Conservation (phyloP, 2,888 invertebrate species). For the Stramonita haemastoma region DNA sequence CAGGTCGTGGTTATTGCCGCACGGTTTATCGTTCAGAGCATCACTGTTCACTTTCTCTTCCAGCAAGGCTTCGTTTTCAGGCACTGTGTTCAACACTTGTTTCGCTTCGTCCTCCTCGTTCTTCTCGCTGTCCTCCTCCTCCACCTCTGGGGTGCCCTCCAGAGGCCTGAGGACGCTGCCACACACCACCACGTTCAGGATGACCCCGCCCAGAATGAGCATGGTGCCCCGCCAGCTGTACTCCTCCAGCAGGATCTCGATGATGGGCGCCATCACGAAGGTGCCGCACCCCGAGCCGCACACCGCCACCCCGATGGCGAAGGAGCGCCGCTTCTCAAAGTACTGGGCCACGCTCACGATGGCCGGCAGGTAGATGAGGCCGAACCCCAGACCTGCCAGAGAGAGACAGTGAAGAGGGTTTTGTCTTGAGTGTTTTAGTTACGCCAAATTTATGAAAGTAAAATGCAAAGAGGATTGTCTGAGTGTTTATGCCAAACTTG, state of each 20-base stretch:
- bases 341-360: slow-evolving; percentile 98
- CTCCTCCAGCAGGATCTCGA: slow-evolving; percentile 81
- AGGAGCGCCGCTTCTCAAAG: slow-evolving; percentile 94
- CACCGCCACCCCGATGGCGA: slow-evolving; percentile 97
- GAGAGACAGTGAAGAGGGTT: too few relatives aligned
- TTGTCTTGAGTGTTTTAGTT: too few relatives aligned
- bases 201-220: slow-evolving; percentile 88
- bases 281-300: slow-evolving; percentile 98
- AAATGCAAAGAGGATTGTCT: too few relatives aligned
- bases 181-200: slow-evolving; percentile 91
- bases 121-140: slow-evolving; percentile 11
- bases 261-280: slow-evolving; percentile 87
- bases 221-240: slow-evolving; percentile 94
- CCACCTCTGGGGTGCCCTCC: slow-evolving; percentile 74
- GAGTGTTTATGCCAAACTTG: too few relatives aligned
- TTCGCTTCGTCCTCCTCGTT: slow-evolving; percentile 24
- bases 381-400: slow-evolving; percentile 92
- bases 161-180: slow-evolving; percentile 94
- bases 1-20: not conserved
- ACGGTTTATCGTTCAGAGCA: not conserved
- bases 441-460: too few relatives aligned
- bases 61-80: slow-evolving; percentile 50
- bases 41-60: not conserved
- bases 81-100: slow-evolving; percentile 33
- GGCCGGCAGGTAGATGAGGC: slow-evolving; percentile 97